phyloP scores from a whole-genome alignment of 1,140 invertebrate species.

The Drosophila bocqueti region DNA sequence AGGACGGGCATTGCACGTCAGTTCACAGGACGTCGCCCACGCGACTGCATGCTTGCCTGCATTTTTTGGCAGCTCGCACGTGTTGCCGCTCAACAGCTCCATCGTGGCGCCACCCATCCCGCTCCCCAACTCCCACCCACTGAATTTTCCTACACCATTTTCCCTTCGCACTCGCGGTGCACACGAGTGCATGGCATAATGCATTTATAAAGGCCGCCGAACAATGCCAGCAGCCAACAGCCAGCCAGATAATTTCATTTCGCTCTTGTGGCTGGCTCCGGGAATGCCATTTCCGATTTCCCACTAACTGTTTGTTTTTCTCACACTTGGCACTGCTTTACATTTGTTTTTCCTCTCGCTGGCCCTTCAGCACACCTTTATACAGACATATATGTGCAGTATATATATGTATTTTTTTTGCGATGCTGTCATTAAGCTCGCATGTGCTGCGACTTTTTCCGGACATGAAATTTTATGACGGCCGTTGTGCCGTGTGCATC shows the following conservation, averaged over 20 bases:
- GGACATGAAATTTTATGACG: conserved; percentile 76
- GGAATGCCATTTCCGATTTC: conserved; percentile 60
- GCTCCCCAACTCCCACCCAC: background rate
- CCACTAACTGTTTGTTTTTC: conserved; percentile 67
- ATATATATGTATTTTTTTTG: background rate
- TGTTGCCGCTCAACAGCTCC: conserved; percentile 50
- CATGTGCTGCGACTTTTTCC: conserved; percentile 60
- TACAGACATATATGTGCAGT: background rate
- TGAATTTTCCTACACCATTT: conserved; percentile 1
- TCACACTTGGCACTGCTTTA: conserved; percentile 53
- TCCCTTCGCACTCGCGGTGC: conserved; percentile 31
- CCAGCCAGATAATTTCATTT: conserved; percentile 63
- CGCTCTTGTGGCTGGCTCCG: conserved; percentile 37
- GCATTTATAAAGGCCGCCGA: conserved; percentile 72
- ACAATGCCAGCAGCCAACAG: conserved; percentile 56
- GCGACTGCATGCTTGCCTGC: conserved; percentile 43
- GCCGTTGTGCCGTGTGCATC: conserved; percentile 29
- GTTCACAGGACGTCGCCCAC: conserved; percentile 43
- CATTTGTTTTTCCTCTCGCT: conserved; percentile 28
- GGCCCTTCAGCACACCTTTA: background rate
- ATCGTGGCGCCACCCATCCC: background rate
- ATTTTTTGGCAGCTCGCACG: conserved; percentile 56
- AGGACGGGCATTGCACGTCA: conserved; percentile 36
- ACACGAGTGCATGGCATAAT: conserved; percentile 71
- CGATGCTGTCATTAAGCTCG: conserved; percentile 58